Conservation (phyloP, 2,888 invertebrate genomes). For the Crossocerus cetratus region DNA sequence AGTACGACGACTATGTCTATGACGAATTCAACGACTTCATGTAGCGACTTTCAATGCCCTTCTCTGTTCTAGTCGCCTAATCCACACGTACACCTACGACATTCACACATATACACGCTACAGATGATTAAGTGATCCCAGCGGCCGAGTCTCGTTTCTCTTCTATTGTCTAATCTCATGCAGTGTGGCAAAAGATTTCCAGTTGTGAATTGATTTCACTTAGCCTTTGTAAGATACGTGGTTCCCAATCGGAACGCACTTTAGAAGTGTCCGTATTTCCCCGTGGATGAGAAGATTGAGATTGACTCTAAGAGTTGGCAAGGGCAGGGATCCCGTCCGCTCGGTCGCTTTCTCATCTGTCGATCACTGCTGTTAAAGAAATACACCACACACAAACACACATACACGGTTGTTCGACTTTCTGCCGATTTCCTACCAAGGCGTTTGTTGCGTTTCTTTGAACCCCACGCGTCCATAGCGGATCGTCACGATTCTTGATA, state of each 20-base stretch:
- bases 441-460: neutral
- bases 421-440: conserved; percentile 1
- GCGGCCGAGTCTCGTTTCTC: neutral
- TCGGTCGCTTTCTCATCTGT: neutral
- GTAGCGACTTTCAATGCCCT: conserved; percentile 78
- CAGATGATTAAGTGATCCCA: conserved; percentile 1
- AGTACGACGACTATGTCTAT: conserved; percentile 84
- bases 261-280: neutral
- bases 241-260: neutral
- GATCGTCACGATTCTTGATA: too few species aligned
- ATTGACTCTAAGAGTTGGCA: neutral
- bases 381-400: neutral
- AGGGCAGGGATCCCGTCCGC: neutral
- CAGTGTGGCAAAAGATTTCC: too few species aligned
- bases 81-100: conserved; percentile 12
- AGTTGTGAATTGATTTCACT: too few species aligned
- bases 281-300: neutral
- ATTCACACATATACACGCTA: conserved; percentile 12
- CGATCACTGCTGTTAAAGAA: neutral
- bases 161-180: neutral
- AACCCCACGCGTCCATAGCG: too few species aligned
- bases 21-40: conserved; percentile 89
- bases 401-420: neutral
- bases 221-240: too few species aligned
- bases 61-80: conserved; percentile 67